Evolutionary conservation across 2,888 invertebrate genomes (phyloP).

Genomic region (Oligia strigilis): DNA sequence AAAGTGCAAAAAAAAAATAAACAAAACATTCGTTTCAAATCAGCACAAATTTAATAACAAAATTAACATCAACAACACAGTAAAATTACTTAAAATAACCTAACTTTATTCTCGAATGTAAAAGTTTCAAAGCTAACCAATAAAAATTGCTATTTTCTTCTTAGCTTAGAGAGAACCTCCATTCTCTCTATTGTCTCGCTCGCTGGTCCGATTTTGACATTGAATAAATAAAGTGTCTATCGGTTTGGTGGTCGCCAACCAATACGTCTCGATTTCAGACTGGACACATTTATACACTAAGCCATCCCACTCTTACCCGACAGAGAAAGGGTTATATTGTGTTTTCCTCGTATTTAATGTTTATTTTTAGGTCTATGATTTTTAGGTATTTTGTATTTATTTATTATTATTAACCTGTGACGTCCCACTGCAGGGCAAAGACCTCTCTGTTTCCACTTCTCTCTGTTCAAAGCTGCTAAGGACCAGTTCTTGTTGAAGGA

Average conservation of each 20-base stretch:
- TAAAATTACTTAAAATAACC: neutral
- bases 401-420: too few relatives aligned
- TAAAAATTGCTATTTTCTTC: neutral
- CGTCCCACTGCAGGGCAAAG: too few relatives aligned
- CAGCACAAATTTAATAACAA: neutral
- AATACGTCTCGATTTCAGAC: neutral
- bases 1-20: too few relatives aligned
- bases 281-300: neutral
- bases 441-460: too few relatives aligned
- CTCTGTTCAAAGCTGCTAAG: too few relatives aligned
- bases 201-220: neutral
- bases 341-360: neutral
- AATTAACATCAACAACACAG: neutral
- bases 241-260: neutral
- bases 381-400: neutral
- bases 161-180: neutral
- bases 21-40: neutral
- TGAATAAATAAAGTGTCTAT: slow-evolving; percentile 21
- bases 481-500: too few relatives aligned
- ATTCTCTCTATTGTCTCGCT: neutral
- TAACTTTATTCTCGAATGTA: neutral
- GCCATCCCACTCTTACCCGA: neutral
- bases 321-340: neutral
- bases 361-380: neutral
- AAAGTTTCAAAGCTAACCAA: neutral